phyloP scores from a whole-genome alignment of 2,888 invertebrate species.

The Brachyptera putata region DNA sequence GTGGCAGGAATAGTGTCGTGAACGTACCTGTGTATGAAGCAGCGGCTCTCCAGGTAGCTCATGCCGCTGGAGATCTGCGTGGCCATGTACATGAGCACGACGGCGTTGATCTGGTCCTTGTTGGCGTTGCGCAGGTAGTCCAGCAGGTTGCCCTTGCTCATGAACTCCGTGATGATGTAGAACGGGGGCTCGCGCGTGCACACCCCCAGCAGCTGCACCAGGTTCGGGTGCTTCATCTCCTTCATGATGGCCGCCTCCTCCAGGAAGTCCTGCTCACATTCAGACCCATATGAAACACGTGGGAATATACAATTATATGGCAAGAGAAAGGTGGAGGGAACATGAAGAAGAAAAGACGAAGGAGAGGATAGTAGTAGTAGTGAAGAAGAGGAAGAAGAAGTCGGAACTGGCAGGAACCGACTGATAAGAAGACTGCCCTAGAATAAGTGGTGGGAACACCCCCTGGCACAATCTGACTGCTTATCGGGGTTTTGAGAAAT shows the following conservation, averaged over 20 bases:
- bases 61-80: conserved; percentile 99
- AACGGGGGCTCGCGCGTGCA: conserved; percentile 98
- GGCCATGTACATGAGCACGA: conserved; percentile 97
- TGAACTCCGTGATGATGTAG: conserved; percentile 99
- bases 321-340: no score
- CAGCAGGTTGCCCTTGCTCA: conserved; percentile 96
- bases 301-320: no score
- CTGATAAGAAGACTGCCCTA: no score
- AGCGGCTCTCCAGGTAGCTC: conserved; percentile 94
- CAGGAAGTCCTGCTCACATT: conserved; percentile 95
- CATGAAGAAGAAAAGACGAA: no score
- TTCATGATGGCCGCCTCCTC: conserved; percentile 99
- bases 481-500: no score
- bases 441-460: no score
- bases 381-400: no score
- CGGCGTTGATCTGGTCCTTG: conserved; percentile 84
- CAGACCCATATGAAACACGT: no score
- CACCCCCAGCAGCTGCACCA: conserved; percentile 93
- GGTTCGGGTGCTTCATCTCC: conserved; percentile 98
- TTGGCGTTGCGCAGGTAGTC: conserved; percentile 90
- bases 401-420: no score
- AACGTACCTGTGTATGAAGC: conserved; percentile 91
- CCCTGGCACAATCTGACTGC: no score
- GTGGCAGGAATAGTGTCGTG: no score
- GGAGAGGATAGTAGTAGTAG: no score